These are phyloP conservation scores for Gonioctena quinquepunctata DNA, from an alignment of 1,140 invertebrate genomes.

Conservation along the genomic window DNA sequence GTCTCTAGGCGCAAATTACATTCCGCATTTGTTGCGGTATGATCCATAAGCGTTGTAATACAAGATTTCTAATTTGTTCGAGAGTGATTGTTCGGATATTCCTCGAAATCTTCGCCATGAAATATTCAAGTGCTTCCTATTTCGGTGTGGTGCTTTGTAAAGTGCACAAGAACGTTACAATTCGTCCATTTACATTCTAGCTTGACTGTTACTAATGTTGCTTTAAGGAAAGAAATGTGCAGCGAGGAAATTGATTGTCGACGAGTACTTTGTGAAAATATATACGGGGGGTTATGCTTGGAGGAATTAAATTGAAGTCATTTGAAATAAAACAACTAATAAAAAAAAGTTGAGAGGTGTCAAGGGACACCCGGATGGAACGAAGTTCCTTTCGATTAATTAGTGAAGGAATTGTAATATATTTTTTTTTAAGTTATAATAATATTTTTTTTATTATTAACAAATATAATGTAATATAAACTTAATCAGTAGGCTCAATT, in stretches of 20 bases:
- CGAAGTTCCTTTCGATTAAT: too few relatives aligned
- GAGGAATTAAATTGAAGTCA: too few relatives aligned
- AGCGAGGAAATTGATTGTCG: background rate
- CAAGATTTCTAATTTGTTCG: background rate
- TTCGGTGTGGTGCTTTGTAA: background rate
- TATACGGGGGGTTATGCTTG: too few relatives aligned
- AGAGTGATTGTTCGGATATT: background rate
- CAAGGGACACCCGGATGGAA: too few relatives aligned
- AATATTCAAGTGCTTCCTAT: slow-evolving; percentile 9
- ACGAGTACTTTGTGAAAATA: too few relatives aligned
- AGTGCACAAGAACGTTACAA: background rate
- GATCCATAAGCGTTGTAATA: background rate
- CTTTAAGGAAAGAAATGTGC: background rate
- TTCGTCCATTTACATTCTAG: slow-evolving; percentile 5
- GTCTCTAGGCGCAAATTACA: background rate
- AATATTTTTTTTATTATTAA: too few relatives aligned
- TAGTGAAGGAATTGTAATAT: too few relatives aligned
- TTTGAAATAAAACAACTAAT: too few relatives aligned
- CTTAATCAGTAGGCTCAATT: too few relatives aligned
- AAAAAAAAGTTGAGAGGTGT: too few relatives aligned
- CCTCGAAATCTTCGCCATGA: slow-evolving; percentile 2
- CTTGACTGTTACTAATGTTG: background rate
- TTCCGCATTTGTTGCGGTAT: background rate
- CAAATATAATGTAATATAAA: too few relatives aligned
- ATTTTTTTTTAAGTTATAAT: too few relatives aligned